These are phyloP conservation scores for Leucophora obtusa DNA, from an alignment of 2,888 invertebrate species.

Conservation along the genomic window DNA sequence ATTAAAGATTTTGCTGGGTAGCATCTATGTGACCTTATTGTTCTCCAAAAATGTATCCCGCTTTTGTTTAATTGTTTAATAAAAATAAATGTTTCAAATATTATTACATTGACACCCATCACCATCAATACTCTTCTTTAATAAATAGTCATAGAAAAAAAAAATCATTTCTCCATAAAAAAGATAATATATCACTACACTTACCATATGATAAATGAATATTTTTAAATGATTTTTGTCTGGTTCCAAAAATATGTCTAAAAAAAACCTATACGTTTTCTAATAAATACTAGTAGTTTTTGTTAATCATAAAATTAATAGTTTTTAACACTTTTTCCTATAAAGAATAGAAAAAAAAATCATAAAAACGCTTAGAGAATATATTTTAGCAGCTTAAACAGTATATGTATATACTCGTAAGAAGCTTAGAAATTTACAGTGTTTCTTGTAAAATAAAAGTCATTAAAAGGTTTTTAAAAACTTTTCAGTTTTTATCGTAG, in stretches of 20 bases:
- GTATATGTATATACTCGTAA: neutral
- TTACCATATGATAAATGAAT: conserved; percentile 25
- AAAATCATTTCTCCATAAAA: neutral
- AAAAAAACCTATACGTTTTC: neutral
- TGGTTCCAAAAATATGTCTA: neutral
- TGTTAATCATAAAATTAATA: neutral
- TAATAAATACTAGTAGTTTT: conserved; percentile 27
- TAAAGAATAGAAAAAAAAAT: neutral
- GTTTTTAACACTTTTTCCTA: neutral
- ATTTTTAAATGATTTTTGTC: neutral
- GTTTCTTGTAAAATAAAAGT: neutral
- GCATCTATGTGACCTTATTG: conserved; percentile 20
- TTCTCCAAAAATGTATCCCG: neutral
- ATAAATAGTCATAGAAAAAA: neutral
- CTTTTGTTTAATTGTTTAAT: neutral
- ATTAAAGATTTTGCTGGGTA: no score
- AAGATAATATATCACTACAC: conserved; percentile 16
- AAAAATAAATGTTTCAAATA: conserved; percentile 16
- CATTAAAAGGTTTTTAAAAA: neutral
- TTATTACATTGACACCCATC: conserved; percentile 27
- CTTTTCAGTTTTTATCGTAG: neutral
- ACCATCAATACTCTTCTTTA: conserved; percentile 22
- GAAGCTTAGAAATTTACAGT: neutral
- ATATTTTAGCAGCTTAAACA: conserved; percentile 2
- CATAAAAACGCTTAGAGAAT: neutral